Percentiles rank a stretch among this genome's conserved stretches.
phyloP scores from a whole-genome alignment of 2,113 vertebrate species.

The Hypocryptadius cinnamomeus region DNA sequence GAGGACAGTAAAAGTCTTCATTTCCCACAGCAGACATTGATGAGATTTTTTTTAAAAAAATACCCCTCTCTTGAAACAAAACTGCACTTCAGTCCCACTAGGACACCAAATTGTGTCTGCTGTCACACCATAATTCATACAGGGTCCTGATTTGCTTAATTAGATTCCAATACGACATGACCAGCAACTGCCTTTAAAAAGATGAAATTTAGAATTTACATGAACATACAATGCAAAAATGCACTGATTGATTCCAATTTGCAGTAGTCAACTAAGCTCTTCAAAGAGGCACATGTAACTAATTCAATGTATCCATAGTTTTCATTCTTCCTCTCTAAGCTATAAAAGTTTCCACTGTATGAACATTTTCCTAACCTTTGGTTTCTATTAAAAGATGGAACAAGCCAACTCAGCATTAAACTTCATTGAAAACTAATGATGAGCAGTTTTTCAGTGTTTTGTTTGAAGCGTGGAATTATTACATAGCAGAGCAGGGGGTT shows the following conservation, averaged over 20 bases:
- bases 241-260: background rate
- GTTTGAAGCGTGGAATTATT: background rate
- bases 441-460: background rate
- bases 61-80: background rate
- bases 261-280: background rate
- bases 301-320: background rate
- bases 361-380: background rate
- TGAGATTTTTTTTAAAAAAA: background rate
- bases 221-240: background rate
- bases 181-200: background rate
- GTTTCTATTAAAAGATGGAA: background rate
- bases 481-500: accelerated
- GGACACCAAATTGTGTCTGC: background rate
- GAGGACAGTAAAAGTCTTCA: background rate
- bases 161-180: background rate
- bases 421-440: background rate
- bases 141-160: background rate
- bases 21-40: background rate
- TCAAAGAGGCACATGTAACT: background rate
- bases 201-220: background rate
- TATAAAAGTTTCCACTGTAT: background rate
- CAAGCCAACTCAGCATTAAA: background rate
- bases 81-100: background rate
- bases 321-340: background rate
- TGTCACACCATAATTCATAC: background rate